Percentiles rank a stretch among this genome's conserved stretches.
Conservation (phyloP, 2,888 invertebrate genomes). For the Leptarthrus brevirostris region DNA sequence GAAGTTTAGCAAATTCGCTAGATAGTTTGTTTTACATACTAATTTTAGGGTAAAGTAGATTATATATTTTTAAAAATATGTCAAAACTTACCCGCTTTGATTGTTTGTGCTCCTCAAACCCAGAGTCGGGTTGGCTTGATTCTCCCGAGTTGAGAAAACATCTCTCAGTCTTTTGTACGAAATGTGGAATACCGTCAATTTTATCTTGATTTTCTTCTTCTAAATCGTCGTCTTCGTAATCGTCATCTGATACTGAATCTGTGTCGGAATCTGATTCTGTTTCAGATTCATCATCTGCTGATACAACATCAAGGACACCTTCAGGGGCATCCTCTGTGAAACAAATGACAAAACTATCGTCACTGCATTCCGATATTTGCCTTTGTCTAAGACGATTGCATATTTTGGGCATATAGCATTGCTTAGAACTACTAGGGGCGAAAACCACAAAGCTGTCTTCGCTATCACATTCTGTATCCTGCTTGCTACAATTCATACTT, state of each 20-base stretch:
- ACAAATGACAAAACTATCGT: conserved; percentile 58
- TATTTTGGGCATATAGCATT: neutral
- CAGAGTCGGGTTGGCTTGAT: conserved; percentile 56
- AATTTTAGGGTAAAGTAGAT: too few relatives aligned
- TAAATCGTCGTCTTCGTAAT: conserved; percentile 42
- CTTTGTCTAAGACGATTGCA: conserved; percentile 47
- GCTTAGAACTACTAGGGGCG: neutral
- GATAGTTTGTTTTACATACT: too few relatives aligned
- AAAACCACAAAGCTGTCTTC: conserved; percentile 54
- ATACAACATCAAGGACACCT: conserved; percentile 45
- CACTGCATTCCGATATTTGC: conserved; percentile 59
- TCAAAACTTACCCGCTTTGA: conserved; percentile 57
- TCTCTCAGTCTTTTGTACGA: conserved; percentile 47
- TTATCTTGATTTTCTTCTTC: neutral
- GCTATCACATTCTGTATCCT: conserved; percentile 48
- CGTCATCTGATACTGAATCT: conserved; percentile 16
- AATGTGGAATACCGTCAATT: conserved; percentile 40
- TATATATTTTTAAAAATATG: too few relatives aligned
- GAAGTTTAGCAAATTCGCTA: too few relatives aligned
- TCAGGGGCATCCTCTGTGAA: conserved; percentile 56
- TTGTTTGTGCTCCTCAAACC: conserved; percentile 54
- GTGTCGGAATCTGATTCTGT: conserved; percentile 17
- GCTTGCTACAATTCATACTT: neutral
- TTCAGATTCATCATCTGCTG: conserved; percentile 48
- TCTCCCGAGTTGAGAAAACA: conserved; percentile 4